A percentile compares a stretch with the other conserved stretches of the same genome.
Evolutionary conservation across 2,113 vertebrate species (phyloP).

Genomic region (Mastomys natalensis): DNA sequence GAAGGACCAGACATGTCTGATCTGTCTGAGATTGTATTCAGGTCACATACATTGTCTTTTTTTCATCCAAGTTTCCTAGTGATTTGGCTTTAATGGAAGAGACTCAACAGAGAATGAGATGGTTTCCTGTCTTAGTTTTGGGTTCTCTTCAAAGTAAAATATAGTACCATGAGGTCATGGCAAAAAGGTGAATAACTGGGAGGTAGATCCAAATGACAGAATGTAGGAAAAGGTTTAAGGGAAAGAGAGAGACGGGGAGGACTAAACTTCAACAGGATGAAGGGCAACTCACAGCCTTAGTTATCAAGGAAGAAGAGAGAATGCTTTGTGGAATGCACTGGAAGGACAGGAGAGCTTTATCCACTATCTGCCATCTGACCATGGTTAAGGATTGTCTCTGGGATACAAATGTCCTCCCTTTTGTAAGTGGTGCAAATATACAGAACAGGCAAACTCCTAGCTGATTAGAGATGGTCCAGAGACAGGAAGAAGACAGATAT

Average conservation of each 20-base stretch:
- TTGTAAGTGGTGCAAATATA: not conserved
- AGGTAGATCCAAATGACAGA: not conserved
- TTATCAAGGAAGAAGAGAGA: not conserved
- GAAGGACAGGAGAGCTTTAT: constrained; percentile 22
- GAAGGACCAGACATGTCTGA: not conserved
- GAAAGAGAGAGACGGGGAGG: not conserved
- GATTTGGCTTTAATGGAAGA: constrained; percentile 4
- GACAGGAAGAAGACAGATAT: not conserved
- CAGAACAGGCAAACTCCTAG: not conserved
- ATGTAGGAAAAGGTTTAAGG: not conserved
- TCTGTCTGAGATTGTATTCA: not conserved
- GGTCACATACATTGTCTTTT: not conserved
- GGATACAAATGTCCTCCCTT: not conserved
- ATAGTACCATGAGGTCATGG: not conserved
- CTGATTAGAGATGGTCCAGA: not conserved
- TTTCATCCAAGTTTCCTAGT: not conserved
- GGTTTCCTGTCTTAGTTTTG: not conserved
- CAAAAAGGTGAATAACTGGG: not conserved
- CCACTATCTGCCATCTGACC: not conserved
- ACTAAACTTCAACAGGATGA: not conserved
- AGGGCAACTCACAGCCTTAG: not conserved
- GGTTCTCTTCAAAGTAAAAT: constrained; percentile 16
- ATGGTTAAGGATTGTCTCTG: not conserved
- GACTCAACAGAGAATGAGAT: not conserved
- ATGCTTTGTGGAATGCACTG: not conserved